Evolutionary conservation across 2,113 vertebrate species (phyloP), one percentile per base, ranked within the genome.

Genomic region (Lepus americanus): DNA sequence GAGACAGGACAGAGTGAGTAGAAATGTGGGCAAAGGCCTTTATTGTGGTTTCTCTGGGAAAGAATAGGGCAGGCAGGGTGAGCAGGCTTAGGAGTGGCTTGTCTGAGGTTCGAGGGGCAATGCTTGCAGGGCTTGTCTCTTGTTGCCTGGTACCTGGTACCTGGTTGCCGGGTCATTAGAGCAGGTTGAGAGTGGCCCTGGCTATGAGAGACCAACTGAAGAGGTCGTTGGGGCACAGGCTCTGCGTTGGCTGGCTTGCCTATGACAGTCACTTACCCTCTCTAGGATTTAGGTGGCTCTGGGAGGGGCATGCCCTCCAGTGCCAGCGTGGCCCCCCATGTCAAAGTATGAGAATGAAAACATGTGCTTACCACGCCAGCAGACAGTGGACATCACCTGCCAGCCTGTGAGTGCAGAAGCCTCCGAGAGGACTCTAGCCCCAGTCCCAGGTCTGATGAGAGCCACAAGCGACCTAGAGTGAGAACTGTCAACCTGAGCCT

Each of bases 301-400:
- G 55, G n/a, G 27, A 74, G 19, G 20, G 13, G 13, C 9, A 31
- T 19, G 33, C 1, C 17, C 12, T 93, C 8, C 25, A 44, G 31
- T 29, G 2, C 73, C 67, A 64, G 23, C 23, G 63, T 55, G 83
- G 4, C 25, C 9, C 17, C 3, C 6, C 49, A 12, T 36, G 36
- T 92, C 80, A 59, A 77, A 77, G 22, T 10, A 51, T 36, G 69
- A 73, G 72, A 82, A 84, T 87, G 49, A 89, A 94, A 74, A 72
- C 17, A 31, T 29, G 13, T 66, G 29, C 25, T 29, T 36, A 29
- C 61, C 2, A n/a, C 0, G 10, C 20, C 53, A 33, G 73, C 25
- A 27, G 76, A 29, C 33, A 17, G 44, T 74, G 44, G 36, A 29
- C 14, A 25, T 55, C 64, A 78, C n/a, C n/a, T 49, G 22, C 27